These are phyloP conservation scores for Phaedon cochleariae DNA, from an alignment of 2,888 invertebrate species.

Conservation along the genomic window DNA sequence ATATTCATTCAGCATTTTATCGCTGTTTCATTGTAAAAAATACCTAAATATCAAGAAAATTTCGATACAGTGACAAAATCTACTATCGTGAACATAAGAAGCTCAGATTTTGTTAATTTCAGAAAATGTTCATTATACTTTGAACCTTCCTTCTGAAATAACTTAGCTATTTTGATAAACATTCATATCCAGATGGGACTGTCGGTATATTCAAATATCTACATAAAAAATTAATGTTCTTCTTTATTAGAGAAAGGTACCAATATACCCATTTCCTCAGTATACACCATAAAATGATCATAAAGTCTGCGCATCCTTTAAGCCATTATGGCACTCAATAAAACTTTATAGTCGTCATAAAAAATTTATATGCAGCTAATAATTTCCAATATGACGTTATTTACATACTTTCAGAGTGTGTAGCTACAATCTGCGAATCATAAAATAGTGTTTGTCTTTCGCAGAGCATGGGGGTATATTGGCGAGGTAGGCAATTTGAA, in stretches of 20 bases:
- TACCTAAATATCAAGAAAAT: no score
- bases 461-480: conserved; percentile 13
- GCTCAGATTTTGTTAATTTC: no score
- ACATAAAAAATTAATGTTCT: no score
- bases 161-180: no score
- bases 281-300: conserved; percentile 8
- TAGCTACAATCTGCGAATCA: background rate
- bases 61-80: no score
- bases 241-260: background rate
- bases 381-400: conserved; percentile 11
- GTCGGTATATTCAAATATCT: no score
- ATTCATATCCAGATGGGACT: no score
- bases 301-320: conserved; percentile 1
- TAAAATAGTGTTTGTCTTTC: conserved; percentile 14
- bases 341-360: conserved; percentile 28
- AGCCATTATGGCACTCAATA: conserved; percentile 19
- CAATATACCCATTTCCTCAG: background rate
- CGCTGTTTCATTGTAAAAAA: no score
- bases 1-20: no score
- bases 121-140: no score
- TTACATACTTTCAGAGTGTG: conserved; percentile 19
- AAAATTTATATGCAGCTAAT: conserved; percentile 9
- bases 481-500: background rate
- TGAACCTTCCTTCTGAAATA: no score
- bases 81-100: no score